Evolutionary conservation across 2,113 vertebrate genomes (phyloP), one percentile per base, ranked within the genome.

Genomic region (Gymnogyps californianus): DNA sequence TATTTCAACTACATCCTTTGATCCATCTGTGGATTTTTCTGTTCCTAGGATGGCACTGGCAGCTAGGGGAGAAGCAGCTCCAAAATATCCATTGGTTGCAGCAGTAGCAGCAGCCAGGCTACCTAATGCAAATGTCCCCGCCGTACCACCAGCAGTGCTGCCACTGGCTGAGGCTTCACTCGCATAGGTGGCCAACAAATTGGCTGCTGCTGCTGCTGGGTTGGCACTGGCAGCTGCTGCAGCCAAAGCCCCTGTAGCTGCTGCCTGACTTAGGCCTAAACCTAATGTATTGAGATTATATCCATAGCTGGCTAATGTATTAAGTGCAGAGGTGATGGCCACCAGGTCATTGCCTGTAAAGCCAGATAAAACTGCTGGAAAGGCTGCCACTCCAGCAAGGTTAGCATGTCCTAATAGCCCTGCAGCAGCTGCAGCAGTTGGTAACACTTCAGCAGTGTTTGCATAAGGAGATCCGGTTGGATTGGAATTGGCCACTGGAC

Each of bases 321-420:
- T 99, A 98, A 99, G 98, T 98, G 98, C 98, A 97, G 98, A 99
- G 98, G 98, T 99, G 98, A 99, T 99, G 98, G 98, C 98, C 86
- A 99, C 98, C 98, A 99, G 98, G 98, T 99, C 98, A 91, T 99
- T 99, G 97, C 98, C 98, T 85, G 98, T 99, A 95, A 99, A 99
- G 98, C 98, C 98, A 85, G 98, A 99, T 96, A 99, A 98, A 97
- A 99, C 98, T 97, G 98, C 98, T 97, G 98, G 98, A 94, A 99
- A 99, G 97, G 98, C 98, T 94, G 98, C 98, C 64, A 99, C 98
- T 91, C 98, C 98, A 92, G 98, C 98, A 97, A 99, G 98, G 98
- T 98, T 99, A 96, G 98, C 98, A 88, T 99, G 98, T 98, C 98
- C 98, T 98, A 99, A 97, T 31, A 99, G 98, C 98, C 98, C 98